A percentile compares a stretch with the other conserved stretches of the same genome.
These are phyloP conservation scores for Tipula confusa DNA, from an alignment of 2,888 invertebrate species.

Conservation along the genomic window DNA sequence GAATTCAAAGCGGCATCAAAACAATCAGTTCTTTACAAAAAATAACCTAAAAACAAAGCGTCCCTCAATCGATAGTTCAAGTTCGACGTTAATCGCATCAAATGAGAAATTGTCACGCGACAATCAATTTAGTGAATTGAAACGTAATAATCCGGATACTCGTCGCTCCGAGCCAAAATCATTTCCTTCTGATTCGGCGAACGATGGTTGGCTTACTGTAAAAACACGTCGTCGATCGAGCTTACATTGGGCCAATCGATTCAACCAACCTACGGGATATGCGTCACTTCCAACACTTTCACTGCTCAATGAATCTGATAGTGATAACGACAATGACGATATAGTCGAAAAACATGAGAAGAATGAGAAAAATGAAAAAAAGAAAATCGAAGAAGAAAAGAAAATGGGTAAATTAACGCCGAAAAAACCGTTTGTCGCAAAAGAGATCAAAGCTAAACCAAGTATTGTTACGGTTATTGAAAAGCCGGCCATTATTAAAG, in stretches of 20 bases:
- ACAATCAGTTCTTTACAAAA: background rate
- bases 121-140: conserved; percentile 40
- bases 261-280: conserved; percentile 77
- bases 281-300: conserved; percentile 73
- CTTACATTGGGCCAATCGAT: conserved; percentile 70
- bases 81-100: conserved; percentile 48
- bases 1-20: conserved; percentile 36
- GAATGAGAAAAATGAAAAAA: conserved; percentile 30
- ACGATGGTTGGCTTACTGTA: conserved; percentile 88
- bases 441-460: background rate
- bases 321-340: conserved; percentile 40
- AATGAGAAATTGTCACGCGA: conserved; percentile 46
- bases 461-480: background rate
- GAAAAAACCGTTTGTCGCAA: conserved; percentile 41
- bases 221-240: conserved; percentile 68
- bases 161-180: conserved; percentile 45
- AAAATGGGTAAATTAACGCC: conserved; percentile 36
- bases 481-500: background rate
- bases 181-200: conserved; percentile 41
- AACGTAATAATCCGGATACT: conserved; percentile 37
- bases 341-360: conserved; percentile 32
- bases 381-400: background rate
- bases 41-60: conserved; percentile 4
- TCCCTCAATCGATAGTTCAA: conserved; percentile 44
- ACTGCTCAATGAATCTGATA: conserved; percentile 47